phyloP scores from a whole-genome alignment of 2,113 vertebrate species.

The Passer domesticus region DNA sequence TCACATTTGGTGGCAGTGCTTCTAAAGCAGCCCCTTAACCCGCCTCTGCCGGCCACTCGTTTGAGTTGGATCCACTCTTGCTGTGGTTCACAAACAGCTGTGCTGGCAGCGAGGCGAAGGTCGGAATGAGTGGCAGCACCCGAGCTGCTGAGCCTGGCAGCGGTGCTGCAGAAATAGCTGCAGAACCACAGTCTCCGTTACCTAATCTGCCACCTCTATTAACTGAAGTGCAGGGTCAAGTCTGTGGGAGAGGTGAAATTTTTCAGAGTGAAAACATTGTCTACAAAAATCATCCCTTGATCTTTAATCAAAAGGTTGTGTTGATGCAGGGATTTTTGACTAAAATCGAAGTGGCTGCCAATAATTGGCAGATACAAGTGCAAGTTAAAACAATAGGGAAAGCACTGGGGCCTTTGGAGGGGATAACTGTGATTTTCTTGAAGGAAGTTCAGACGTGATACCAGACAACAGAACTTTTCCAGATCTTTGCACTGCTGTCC shows the following conservation, averaged over 20 bases:
- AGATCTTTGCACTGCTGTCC: neutral
- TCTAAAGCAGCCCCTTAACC: neutral
- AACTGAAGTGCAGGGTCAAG: slow-evolving; percentile 18
- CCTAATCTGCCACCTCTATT: slow-evolving; percentile 36
- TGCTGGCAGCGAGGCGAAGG: slow-evolving; percentile 46
- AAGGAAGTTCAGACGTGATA: neutral
- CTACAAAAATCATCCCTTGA: neutral
- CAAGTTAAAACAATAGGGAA: neutral
- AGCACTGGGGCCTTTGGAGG: neutral
- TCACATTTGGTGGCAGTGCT: neutral
- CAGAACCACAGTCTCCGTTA: slow-evolving; percentile 40
- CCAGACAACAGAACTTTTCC: neutral
- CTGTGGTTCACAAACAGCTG: slow-evolving; percentile 39
- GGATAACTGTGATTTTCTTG: neutral
- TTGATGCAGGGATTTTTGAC: neutral
- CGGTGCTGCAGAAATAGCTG: slow-evolving; percentile 41
- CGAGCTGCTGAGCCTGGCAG: slow-evolving; percentile 28
- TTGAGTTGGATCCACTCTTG: neutral
- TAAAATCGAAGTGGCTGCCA: neutral
- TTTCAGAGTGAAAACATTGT: slow-evolving; percentile 23
- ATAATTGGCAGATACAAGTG: neutral
- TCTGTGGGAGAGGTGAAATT: neutral
- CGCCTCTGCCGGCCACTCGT: neutral
- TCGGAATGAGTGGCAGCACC: slow-evolving; percentile 52
- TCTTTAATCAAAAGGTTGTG: neutral